Conservation (phyloP, 2,113 vertebrate species). For the Psettodes erumei region DNA sequence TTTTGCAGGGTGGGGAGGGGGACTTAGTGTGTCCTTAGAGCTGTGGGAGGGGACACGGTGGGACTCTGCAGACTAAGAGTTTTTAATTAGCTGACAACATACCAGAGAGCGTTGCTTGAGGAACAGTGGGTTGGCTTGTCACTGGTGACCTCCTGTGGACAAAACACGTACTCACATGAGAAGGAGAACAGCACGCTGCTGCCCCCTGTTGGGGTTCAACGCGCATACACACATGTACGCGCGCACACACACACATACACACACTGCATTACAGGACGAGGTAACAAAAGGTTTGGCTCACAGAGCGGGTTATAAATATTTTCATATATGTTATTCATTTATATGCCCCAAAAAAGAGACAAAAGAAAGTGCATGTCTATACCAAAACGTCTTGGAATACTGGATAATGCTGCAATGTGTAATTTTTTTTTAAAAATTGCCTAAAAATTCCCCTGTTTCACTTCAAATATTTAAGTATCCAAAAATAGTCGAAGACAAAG, state of each 20-base stretch:
- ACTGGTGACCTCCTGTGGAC: constrained; percentile 91
- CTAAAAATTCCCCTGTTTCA: constrained; percentile 18
- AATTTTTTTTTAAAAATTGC: constrained; percentile 15
- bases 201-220: constrained; percentile 69
- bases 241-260: too few species aligned
- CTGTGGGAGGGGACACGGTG: constrained; percentile 23
- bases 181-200: constrained; percentile 30
- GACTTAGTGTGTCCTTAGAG: constrained; percentile 40
- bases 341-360: constrained; percentile 12
- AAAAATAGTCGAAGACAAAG: constrained; percentile 51
- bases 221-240: too few species aligned
- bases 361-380: neutral
- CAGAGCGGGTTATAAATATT: constrained; percentile 9
- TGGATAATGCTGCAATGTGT: constrained; percentile 5
- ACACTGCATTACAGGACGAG: constrained; percentile 31
- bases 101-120: constrained; percentile 95
- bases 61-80: constrained; percentile 46
- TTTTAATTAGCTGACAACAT: constrained; percentile 76
- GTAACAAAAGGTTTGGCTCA: constrained; percentile 43
- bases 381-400: constrained; percentile 10
- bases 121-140: constrained; percentile 88
- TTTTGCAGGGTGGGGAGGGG: constrained; percentile 40
- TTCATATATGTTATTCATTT: constrained; percentile 24
- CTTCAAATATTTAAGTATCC: constrained; percentile 41
- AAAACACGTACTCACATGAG: constrained; percentile 72